A percentile compares a stretch with the other conserved stretches of the same genome.
Conservation (phyloP, 2,888 invertebrate genomes). For the Nineta flava region DNA sequence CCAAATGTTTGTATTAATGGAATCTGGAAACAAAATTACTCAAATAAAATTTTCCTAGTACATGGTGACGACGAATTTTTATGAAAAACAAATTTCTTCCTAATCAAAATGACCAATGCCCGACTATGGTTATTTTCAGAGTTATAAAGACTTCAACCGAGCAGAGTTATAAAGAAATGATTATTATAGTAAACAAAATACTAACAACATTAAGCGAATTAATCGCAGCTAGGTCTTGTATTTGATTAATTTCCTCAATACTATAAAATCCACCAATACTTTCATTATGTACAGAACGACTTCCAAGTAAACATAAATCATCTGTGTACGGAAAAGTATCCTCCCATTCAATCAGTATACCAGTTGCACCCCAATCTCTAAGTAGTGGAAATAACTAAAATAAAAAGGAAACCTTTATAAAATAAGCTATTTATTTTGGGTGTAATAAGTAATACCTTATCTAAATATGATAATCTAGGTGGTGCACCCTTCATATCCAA, state of each 20-base stretch:
- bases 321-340: slow-evolving; percentile 72
- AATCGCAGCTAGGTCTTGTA: slow-evolving; percentile 42
- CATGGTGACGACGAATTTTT: not conserved
- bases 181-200: slow-evolving; percentile 6
- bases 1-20: slow-evolving; percentile 80
- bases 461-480: slow-evolving; percentile 40
- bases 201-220: slow-evolving; percentile 49
- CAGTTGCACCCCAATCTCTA: slow-evolving; percentile 58
- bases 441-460: slow-evolving; percentile 29
- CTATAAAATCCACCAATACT: slow-evolving; percentile 46
- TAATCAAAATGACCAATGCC: too few species aligned
- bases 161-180: too few species aligned
- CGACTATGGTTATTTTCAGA: too few species aligned
- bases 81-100: not conserved
- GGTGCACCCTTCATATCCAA: slow-evolving; percentile 63
- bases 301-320: slow-evolving; percentile 41
- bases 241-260: slow-evolving; percentile 43
- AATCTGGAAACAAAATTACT: slow-evolving; percentile 24
- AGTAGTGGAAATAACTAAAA: slow-evolving; percentile 42
- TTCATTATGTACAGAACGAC: slow-evolving; percentile 30
- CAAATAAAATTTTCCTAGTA: not conserved
- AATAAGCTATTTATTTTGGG: not conserved
- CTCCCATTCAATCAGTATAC: slow-evolving; percentile 74
- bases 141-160: too few species aligned
- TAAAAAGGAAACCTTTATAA: slow-evolving; percentile 6